phyloP scores from a whole-genome alignment of 2,797 vertebrate genomes.

The Poecilia velifera region DNA sequence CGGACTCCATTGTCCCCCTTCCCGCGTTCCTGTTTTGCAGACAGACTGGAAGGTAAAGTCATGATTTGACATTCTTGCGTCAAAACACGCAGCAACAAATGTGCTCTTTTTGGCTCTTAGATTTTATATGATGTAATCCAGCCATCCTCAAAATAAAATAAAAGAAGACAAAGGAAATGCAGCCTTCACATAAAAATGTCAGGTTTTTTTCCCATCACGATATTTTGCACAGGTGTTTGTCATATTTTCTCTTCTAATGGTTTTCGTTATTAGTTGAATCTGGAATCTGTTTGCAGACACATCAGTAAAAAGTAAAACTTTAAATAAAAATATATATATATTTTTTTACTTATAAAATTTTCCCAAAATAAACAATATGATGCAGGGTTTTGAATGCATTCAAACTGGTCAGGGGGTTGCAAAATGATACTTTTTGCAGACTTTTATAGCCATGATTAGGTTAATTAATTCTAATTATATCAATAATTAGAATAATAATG shows the following conservation, averaged over 20 bases:
- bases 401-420: not conserved
- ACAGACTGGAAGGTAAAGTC: conserved; percentile 54
- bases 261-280: not conserved
- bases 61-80: not conserved
- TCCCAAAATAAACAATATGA: not conserved
- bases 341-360: not conserved
- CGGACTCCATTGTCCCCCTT: not conserved
- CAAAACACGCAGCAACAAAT: not conserved
- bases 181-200: not conserved
- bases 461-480: not conserved
- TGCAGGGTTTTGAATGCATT: conserved; percentile 18
- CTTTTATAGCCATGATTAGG: not conserved
- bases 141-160: not conserved
- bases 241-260: not conserved
- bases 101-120: not conserved
- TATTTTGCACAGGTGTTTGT: not conserved
- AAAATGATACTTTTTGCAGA: not conserved
- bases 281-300: not conserved
- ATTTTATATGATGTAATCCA: not conserved
- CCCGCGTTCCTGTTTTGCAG: conserved; percentile 54
- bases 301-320: not conserved
- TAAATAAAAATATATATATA: not conserved
- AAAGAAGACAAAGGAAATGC: not conserved
- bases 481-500: not conserved
- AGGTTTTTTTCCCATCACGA: not conserved